Base-by-base conservation (phyloP, 2,113 vertebrate genomes). In the Elaphurus davidianus region DNA sequence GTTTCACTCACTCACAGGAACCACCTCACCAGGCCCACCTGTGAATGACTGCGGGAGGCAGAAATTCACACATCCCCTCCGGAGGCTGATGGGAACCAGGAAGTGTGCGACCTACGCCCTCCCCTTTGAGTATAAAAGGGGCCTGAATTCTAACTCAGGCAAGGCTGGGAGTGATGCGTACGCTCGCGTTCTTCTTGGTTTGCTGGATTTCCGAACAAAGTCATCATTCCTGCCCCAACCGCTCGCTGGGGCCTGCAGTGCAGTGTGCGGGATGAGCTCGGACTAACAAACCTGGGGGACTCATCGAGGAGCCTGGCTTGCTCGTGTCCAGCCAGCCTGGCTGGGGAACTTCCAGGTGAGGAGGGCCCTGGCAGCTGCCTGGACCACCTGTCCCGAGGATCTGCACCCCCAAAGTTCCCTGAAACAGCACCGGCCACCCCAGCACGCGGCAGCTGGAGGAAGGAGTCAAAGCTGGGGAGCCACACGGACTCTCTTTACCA, bases 91-190 rank as follows among this genome's bases (percentile, higher is more conserved):
- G 28, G 8, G 79, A 52, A 30, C 30, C 79, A 52, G 47, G 47
- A 21, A n/a, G 30, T 52, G 47, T 3, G 17, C 21, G 47, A n/a
- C 47, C 33, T 43, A 82, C 5, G 0, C 30, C 16, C 79, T 13
- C 30, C 30, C 47, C 47, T 2, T 7, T 52, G 9, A n/a, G 17
- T 52, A n/a, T 12, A 23, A 23, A 52, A n/a, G 30, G 43, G 50
- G 79, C 17, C 47, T 82, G 47, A 21, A 0, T 23, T 71, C n/a
- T 11, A 21, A 3, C 67, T 40, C n/a, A 6, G 15, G 52, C 52
- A 54, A 36, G 17, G 71, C 36, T 5, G 10, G 6, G 5, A 1
- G 6, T 12, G 45, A 28, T 1, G 10, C 2, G 0, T 4, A 3
- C 1, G 7, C 36, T 13, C 11, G 0, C 0, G 0, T 3, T 82